phyloP scores from a whole-genome alignment of 2,888 invertebrate genomes.

The Agrochola litura region DNA sequence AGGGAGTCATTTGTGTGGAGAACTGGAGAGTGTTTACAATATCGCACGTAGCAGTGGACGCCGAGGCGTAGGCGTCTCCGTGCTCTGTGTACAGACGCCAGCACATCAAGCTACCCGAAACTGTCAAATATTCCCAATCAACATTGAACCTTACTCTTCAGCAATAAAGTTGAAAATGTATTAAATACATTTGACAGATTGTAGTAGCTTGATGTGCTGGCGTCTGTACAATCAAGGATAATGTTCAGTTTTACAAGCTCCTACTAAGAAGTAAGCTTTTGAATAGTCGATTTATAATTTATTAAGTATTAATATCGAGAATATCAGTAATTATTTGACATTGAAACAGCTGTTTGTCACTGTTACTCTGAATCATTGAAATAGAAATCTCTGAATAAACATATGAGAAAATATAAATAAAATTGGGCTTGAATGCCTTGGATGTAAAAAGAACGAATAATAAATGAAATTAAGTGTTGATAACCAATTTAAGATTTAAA shows the following conservation, averaged over 20 bases:
- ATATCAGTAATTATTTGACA: constrained; percentile 24
- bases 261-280: background rate
- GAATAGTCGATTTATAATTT: background rate
- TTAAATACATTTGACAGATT: too few relatives aligned
- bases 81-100: background rate
- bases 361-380: background rate
- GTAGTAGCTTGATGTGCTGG: too few relatives aligned
- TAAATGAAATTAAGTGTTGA: constrained; percentile 29
- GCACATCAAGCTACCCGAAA: too few relatives aligned
- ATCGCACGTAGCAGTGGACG: background rate
- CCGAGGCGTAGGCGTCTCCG: too few relatives aligned
- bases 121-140: too few relatives aligned
- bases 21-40: background rate
- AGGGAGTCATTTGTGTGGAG: background rate
- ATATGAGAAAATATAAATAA: constrained; percentile 25
- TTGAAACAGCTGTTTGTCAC: constrained; percentile 17
- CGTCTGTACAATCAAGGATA: background rate
- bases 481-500: background rate
- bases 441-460: background rate
- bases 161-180: too few relatives aligned
- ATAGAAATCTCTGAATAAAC: too few relatives aligned
- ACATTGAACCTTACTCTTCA: too few relatives aligned
- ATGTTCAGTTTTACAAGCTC: background rate
- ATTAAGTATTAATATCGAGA: background rate
- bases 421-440: background rate